A percentile compares a stretch with the other conserved stretches of the same genome.
These are phyloP conservation scores for Leucozona laternaria DNA, from an alignment of 2,888 invertebrate genomes.

Conservation along the genomic window DNA sequence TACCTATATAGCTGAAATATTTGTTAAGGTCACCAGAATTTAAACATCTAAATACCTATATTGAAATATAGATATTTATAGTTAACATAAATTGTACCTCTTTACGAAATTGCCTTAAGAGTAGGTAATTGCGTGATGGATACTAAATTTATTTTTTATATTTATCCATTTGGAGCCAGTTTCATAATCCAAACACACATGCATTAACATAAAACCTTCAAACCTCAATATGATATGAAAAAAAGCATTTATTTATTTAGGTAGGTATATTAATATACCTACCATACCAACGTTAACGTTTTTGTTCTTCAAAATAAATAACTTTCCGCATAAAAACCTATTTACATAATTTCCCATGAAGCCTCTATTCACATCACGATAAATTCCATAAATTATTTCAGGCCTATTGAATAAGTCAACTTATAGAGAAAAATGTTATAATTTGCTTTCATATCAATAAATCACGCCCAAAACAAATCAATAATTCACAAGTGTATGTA, in stretches of 20 bases:
- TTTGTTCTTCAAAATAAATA: neutral
- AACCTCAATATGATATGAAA: neutral
- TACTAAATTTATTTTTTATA: neutral
- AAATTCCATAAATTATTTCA: constrained; percentile 34
- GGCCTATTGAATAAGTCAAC: constrained; percentile 43
- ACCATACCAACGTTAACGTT: neutral
- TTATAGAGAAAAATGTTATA: constrained; percentile 26
- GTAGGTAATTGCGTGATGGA: constrained; percentile 3
- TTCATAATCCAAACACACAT: constrained; percentile 1
- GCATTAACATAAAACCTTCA: constrained; percentile 1
- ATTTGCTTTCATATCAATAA: constrained; percentile 51
- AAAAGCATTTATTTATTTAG: neutral
- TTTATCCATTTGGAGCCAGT: neutral
- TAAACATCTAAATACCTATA: neutral
- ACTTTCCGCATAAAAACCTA: neutral
- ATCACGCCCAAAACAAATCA: constrained; percentile 48
- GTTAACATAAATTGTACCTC: neutral
- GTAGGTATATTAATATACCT: neutral
- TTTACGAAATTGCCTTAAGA: neutral
- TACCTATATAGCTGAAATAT: too few relatives aligned
- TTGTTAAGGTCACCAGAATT: neutral
- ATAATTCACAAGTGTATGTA: constrained; percentile 23
- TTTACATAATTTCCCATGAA: constrained; percentile 38
- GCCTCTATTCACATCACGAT: constrained; percentile 12
- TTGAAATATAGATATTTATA: neutral